These are phyloP conservation scores for Heterotilapia buettikoferi DNA, from an alignment of 2,113 vertebrate genomes.

Conservation along the genomic window DNA sequence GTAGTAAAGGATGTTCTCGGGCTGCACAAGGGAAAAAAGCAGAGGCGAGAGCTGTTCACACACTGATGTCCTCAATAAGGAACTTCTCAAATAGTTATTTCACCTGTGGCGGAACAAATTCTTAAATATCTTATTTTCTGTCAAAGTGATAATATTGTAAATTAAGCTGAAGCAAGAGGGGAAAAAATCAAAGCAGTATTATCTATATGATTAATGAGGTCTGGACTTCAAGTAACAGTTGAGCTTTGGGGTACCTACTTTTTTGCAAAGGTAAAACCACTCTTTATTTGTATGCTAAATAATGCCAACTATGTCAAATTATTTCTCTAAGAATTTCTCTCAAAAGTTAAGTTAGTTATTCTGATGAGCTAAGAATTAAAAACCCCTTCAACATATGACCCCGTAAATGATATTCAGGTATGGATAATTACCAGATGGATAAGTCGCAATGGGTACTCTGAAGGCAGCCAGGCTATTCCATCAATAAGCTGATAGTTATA, in stretches of 20 bases:
- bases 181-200: fast-evolving
- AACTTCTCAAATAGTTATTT: neutral
- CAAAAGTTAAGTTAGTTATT: neutral
- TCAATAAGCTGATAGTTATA: neutral
- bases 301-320: neutral
- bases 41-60: neutral
- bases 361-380: neutral
- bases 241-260: neutral
- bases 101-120: neutral
- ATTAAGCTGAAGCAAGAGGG: neutral
- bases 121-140: neutral
- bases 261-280: neutral
- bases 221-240: neutral
- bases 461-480: neutral
- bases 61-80: neutral
- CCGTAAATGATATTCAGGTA: neutral
- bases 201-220: neutral
- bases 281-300: neutral
- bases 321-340: neutral
- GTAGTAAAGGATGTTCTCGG: constrained; percentile 93
- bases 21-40: constrained; percentile 63
- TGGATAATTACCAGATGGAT: neutral
- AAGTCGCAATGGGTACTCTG: fast-evolving
- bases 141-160: neutral
- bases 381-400: neutral